Conservation (phyloP, 2,888 invertebrate genomes). For the Diaphora mendica region DNA sequence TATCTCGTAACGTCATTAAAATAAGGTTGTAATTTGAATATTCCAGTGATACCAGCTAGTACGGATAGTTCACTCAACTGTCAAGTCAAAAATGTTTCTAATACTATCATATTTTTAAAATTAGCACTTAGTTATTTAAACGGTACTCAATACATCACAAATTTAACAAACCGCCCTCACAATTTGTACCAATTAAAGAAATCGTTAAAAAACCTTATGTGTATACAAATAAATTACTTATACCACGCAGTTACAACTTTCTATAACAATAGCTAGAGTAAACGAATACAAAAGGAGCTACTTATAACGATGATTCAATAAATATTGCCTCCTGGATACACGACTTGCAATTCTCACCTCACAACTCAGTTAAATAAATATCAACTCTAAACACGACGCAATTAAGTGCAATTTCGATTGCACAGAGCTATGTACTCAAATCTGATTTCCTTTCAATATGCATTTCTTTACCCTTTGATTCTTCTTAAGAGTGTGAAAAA, state of each 20-base stretch:
- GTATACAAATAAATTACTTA: conserved; percentile 1
- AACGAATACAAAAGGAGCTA: conserved; percentile 33
- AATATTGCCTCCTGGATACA: conserved; percentile 11
- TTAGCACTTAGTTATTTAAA: neutral
- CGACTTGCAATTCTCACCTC: neutral
- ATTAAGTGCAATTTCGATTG: neutral
- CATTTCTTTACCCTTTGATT: no score
- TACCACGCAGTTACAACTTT: conserved; percentile 22
- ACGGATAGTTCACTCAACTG: neutral
- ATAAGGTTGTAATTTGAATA: conserved; percentile 13
- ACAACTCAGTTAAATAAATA: neutral
- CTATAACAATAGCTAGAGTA: conserved; percentile 30
- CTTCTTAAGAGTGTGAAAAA: no score
- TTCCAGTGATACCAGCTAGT: conserved; percentile 9
- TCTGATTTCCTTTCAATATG: neutral
- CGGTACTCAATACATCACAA: conserved; percentile 25
- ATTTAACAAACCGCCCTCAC: conserved; percentile 33
- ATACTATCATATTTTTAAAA: neutral
- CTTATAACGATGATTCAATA: neutral
- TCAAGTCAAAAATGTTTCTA: neutral
- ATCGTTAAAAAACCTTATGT: conserved; percentile 19
- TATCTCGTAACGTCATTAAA: fast-evolving
- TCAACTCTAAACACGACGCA: neutral
- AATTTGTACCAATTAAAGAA: conserved; percentile 45
- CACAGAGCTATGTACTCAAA: neutral